Evolutionary conservation across 1,140 invertebrate genomes (phyloP).

Genomic region (Drosophila asahinai): DNA sequence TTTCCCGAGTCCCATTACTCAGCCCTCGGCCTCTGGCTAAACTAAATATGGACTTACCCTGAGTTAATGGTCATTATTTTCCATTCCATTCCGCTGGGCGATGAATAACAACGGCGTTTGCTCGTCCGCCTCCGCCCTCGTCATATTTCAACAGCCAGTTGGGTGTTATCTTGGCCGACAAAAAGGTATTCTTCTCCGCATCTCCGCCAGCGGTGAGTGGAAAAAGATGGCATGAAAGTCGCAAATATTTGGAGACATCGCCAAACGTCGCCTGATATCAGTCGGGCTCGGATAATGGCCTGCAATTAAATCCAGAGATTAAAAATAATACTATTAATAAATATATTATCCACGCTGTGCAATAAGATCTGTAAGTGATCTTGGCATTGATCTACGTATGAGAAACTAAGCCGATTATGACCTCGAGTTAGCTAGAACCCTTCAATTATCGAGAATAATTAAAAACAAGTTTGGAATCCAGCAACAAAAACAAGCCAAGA

Average conservation of each 20-base stretch:
- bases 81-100: not conserved
- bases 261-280: no score
- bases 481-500: no score
- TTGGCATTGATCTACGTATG: no score
- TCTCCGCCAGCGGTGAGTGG: not conserved
- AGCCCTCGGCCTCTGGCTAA: slow-evolving; percentile 1
- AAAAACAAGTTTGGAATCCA: no score
- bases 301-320: not conserved
- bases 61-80: slow-evolving; percentile 18
- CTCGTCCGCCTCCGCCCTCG: not conserved
- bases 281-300: not conserved
- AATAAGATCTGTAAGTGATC: no score
- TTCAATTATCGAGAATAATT: no score
- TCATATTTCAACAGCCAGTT: no score
- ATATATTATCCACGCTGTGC: no score
- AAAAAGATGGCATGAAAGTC: not conserved
- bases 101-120: not conserved
- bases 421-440: no score
- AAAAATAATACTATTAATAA: no score
- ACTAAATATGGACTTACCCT: slow-evolving; percentile 3
- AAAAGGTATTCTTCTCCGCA: not conserved
- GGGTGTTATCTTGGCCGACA: not conserved
- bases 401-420: no score
- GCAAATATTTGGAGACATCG: slow-evolving; percentile 4
- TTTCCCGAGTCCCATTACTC: slow-evolving; percentile 11